Conservation (phyloP, 1,140 invertebrate genomes). For the Prorops nasuta region DNA sequence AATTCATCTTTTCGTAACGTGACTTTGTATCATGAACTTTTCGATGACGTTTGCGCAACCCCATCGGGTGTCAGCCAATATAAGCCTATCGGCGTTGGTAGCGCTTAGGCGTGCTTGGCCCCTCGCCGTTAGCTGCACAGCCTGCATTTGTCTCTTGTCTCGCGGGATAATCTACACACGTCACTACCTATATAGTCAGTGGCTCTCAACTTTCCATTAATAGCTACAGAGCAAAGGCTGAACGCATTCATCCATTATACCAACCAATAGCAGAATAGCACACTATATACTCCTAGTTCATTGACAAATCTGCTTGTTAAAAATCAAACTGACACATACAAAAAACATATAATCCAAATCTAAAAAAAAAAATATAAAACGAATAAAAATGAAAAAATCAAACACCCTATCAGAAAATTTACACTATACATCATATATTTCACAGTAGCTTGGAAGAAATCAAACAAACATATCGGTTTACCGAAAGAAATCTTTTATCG, state of each 20-base stretch:
- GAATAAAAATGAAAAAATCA: too few relatives aligned
- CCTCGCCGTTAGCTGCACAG: too few relatives aligned
- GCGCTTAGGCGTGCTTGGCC: slow-evolving; percentile 1
- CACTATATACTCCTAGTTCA: too few relatives aligned
- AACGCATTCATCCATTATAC: too few relatives aligned
- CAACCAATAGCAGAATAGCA: too few relatives aligned
- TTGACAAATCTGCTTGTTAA: too few relatives aligned
- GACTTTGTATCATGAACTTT: slow-evolving; percentile 59
- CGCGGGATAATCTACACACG: slow-evolving; percentile 14
- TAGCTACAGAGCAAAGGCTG: too few relatives aligned
- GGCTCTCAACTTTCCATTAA: slow-evolving; percentile 19
- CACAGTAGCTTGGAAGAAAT: neutral
- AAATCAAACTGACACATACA: too few relatives aligned
- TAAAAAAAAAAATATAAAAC: too few relatives aligned
- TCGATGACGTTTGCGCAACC: slow-evolving; percentile 51
- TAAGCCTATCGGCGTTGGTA: slow-evolving; percentile 23
- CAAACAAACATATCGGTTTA: neutral
- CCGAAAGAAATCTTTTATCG: neutral
- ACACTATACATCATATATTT: too few relatives aligned
- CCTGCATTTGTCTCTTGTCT: slow-evolving; percentile 1
- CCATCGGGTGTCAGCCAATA: slow-evolving; percentile 31
- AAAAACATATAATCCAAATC: too few relatives aligned
- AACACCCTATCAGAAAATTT: too few relatives aligned
- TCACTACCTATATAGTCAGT: neutral
- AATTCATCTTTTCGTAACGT: slow-evolving; percentile 50